phyloP scores from a whole-genome alignment of 1,140 invertebrate genomes.

The Ips typographus region DNA sequence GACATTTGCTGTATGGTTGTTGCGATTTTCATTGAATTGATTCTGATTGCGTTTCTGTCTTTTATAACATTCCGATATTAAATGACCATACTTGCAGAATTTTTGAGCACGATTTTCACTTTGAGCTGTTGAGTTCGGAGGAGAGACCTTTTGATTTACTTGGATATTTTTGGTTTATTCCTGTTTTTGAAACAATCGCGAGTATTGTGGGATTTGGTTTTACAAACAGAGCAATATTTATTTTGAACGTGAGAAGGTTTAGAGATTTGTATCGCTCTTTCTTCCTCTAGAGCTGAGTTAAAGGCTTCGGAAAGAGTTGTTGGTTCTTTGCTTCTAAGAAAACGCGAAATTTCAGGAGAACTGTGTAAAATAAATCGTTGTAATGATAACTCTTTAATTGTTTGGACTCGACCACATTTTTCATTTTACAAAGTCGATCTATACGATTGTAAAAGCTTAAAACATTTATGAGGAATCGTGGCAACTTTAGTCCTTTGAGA shows the following conservation, averaged over 20 bases:
- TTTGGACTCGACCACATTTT: constrained; percentile 12
- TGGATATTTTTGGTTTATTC: not conserved
- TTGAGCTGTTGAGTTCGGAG: not conserved
- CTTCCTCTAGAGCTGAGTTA: constrained; percentile 17
- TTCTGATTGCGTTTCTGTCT: not conserved
- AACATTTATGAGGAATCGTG: not conserved
- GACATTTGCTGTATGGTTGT: constrained; percentile 2
- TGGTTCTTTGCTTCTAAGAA: constrained; percentile 13
- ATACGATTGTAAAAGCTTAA: constrained; percentile 16
- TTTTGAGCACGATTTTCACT: constrained; percentile 15
- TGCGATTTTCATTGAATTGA: not conserved
- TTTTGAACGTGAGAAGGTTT: constrained; percentile 7
- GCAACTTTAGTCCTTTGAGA: too few relatives aligned
- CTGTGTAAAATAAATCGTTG: constrained; percentile 24
- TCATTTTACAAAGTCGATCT: constrained; percentile 13
- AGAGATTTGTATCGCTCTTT: constrained; percentile 21
- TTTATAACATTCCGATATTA: constrained; percentile 38
- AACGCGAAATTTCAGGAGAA: constrained; percentile 30
- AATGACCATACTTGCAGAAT: constrained; percentile 35
- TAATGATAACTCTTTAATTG: constrained; percentile 26
- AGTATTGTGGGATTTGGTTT: constrained; percentile 21
- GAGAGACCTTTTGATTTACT: not conserved
- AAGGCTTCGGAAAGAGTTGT: constrained; percentile 23
- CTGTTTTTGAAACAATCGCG: constrained; percentile 2
- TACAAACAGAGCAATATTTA: not conserved